Evolutionary conservation across 2,888 invertebrate species (phyloP), one percentile per base, ranked within the genome.

Genomic region (Lacanobia oleracea): DNA sequence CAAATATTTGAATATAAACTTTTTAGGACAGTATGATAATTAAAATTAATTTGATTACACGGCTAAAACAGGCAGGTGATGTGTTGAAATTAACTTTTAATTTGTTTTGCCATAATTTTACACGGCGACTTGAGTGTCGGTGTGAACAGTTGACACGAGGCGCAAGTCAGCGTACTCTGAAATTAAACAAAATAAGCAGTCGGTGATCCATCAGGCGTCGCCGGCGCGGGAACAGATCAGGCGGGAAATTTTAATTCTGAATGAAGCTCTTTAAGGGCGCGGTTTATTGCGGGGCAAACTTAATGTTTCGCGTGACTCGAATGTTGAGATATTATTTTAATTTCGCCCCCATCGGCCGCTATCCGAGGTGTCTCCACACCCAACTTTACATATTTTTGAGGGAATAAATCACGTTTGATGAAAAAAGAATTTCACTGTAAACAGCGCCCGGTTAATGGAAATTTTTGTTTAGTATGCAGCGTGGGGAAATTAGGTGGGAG

Each of bases 241-340:
- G 90, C 94, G 92, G 93, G 93, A 95, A 96, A 96, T 95, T 95
- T 96, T 95, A 95, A 95, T 96, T 95, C 94, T 90, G 92, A 93
- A 92, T 93, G 93, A 93, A 91, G 90, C 93, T 92, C 91, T 94
- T 94, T 93, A 93, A 93, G 93, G 93, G 93, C 91, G 90, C 93
- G 93, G 94, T 94, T 94, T 95, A 95, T 94, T 94, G 94, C 92
- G 89, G 89, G 90, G 89, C 87, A 88, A 93, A 94, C 93, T 93
- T 95, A 96, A 96, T 95, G 95, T 95, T 94, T 94, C 93, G 90
- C 96, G 95, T 95, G 96, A 95, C 95, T 92, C 90, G 95, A 95
- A 95, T 95, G 89, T 93, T 88, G 91, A 94, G 93, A 93, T 94
- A 95, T 94, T 90, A 94, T 95, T 95, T 96, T 96, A 95, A 96